Evolutionary conservation across 2,113 vertebrate species (phyloP), one percentile per base, ranked within the genome.

Genomic region (Vulpes lagopus): DNA sequence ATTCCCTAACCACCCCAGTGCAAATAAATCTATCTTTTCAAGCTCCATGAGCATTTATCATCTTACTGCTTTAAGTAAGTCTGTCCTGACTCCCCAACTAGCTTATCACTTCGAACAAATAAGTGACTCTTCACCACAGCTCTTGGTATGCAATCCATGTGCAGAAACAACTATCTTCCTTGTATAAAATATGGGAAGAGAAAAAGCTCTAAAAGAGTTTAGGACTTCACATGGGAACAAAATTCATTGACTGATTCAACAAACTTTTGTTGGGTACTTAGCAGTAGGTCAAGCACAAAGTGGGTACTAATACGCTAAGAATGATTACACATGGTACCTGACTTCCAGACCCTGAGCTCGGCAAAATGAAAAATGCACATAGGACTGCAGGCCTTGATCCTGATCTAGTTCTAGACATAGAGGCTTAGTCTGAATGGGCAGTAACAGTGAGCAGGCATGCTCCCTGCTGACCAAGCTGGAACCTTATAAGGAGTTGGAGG

Each of bases 71-170:
- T 88, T 71, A 80, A 17, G 73, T 32, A 38, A 95, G 35, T 83
- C 67, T 65, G 12, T 49, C 25, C 89, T 97, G 74, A 95, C 38
- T 95, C 65, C 95, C 62, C 53, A 92, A 73, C 84, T 80, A 92
- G 49, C 94, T 55, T 86, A 73, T 64, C 96, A 83, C 19, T 97
- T 95, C 14, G n/a, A 74, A n/a, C 80, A 92, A 96, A 80, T 89
- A 55, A 88, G 60, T 20, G 32, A 86, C 64, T 64, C 81, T 80
- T 91, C 11, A 74, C 65, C 64, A 89, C 22, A 30, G 20, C 65
- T 82, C 90, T 93, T 62, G 74, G 10, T 85, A 97, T 89, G 89
- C 76, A 91, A n/a, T 81, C 20, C 76, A 60, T 69, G 78, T 93
- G 27, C 49, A 67, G 25, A 95, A 35, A 93, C 20, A 79, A 86